These are phyloP conservation scores for Ornithoptera priamus DNA, from an alignment of 2,888 invertebrate species.

Conservation along the genomic window DNA sequence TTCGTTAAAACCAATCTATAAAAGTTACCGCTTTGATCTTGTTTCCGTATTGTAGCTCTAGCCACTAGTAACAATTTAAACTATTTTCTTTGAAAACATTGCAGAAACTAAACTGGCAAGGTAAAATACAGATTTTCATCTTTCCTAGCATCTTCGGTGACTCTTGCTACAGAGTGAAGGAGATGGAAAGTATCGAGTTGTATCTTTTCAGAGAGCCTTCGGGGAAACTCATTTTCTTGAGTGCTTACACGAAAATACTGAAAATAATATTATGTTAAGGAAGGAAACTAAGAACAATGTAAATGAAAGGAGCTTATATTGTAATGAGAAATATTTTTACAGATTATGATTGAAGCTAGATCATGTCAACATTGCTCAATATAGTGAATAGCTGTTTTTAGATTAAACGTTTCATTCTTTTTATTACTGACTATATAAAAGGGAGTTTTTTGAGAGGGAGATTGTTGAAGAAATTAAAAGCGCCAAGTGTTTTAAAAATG, in stretches of 20 bases:
- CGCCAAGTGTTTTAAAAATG: too few relatives aligned
- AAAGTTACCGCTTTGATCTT: constrained; percentile 18
- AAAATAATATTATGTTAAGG: constrained; percentile 6
- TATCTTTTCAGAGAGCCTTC: constrained; percentile 9
- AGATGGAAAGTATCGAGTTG: constrained; percentile 3
- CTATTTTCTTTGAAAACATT: constrained; percentile 14
- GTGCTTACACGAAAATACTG: constrained; percentile 1
- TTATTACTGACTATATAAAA: too few relatives aligned
- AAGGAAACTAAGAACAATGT: constrained; percentile 3
- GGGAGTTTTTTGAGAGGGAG: too few relatives aligned
- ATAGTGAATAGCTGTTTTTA: too few relatives aligned
- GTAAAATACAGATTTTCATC: constrained; percentile 15
- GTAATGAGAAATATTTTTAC: too few relatives aligned
- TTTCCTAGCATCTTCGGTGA: not conserved
- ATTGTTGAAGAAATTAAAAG: too few relatives aligned
- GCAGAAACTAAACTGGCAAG: constrained; percentile 8
- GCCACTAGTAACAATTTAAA: constrained; percentile 11
- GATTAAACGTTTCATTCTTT: too few relatives aligned
- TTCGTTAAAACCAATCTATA: constrained; percentile 11
- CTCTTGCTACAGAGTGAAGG: not conserved
- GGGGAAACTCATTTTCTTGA: constrained; percentile 25
- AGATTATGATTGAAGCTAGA: too few relatives aligned
- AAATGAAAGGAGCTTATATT: not conserved
- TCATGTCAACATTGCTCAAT: too few relatives aligned
- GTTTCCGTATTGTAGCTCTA: not conserved